Percentiles rank a stretch among this genome's conserved stretches.
These are phyloP conservation scores for Achatina immaculata DNA, from an alignment of 1,140 invertebrate species.

Conservation along the genomic window DNA sequence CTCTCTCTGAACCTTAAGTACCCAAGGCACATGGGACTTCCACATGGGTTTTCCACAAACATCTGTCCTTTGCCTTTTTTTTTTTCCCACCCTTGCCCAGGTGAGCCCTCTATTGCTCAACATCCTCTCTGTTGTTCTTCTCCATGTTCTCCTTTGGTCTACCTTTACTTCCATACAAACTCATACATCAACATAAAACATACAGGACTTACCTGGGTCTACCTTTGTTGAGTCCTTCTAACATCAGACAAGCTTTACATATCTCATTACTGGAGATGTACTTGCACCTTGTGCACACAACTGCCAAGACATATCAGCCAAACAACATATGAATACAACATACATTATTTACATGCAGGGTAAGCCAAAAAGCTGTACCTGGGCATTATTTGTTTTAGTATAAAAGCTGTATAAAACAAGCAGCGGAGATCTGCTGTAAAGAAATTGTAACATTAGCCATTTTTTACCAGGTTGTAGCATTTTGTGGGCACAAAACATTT, in stretches of 20 bases:
- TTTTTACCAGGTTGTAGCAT: too few species aligned
- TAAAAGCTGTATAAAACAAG: not conserved
- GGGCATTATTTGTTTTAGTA: not conserved
- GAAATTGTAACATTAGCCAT: too few species aligned
- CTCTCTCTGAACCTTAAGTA: too few species aligned
- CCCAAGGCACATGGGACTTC: too few species aligned
- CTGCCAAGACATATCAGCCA: conserved; percentile 48
- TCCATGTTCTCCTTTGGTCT: too few species aligned
- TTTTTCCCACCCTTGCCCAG: too few species aligned
- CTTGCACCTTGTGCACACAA: conserved; percentile 85
- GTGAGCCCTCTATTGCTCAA: too few species aligned
- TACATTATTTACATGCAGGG: not conserved
- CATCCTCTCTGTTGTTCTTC: too few species aligned
- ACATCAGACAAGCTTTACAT: conserved; percentile 95
- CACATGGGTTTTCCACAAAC: too few species aligned
- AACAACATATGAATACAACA: not conserved
- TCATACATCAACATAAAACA: not conserved
- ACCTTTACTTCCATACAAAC: not conserved
- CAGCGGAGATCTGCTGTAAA: not conserved
- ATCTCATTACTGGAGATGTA: conserved; percentile 96
- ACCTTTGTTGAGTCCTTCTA: conserved; percentile 96
- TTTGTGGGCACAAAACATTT: too few species aligned
- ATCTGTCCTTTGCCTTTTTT: too few species aligned
- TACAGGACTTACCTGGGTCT: conserved; percentile 77
- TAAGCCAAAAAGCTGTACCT: not conserved